A percentile compares a stretch with the other conserved stretches of the same genome.
These are phyloP conservation scores for Stenopsyche tienmushanensis DNA, from an alignment of 1,140 invertebrate species.

Conservation along the genomic window DNA sequence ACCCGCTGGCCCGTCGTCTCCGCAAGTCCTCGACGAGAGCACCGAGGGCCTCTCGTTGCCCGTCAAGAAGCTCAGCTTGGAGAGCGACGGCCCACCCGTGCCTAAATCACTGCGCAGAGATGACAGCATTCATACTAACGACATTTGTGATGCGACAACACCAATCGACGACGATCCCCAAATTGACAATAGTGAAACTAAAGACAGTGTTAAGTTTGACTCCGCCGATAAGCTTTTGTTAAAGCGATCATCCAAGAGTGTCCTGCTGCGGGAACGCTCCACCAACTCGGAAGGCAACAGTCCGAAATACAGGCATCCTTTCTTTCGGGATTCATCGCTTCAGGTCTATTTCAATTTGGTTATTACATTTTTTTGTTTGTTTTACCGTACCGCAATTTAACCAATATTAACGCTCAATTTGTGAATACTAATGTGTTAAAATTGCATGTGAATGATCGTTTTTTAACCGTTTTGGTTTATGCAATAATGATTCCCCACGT, in stretches of 20 bases:
- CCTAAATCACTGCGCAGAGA: conserved; percentile 2
- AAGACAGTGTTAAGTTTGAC: conserved; percentile 38
- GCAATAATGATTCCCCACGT: too few species aligned
- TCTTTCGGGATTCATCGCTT: conserved; percentile 53
- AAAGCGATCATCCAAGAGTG: conserved; percentile 43
- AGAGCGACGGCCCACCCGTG: conserved; percentile 19
- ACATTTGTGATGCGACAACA: neutral
- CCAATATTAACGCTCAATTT: too few species aligned
- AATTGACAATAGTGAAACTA: neutral
- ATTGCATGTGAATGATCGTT: too few species aligned
- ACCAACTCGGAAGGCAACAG: conserved; percentile 53
- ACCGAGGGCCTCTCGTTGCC: conserved; percentile 13
- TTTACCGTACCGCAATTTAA: too few species aligned
- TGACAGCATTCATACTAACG: conserved; percentile 18
- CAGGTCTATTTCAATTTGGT: conserved; percentile 44
- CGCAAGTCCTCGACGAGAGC: conserved; percentile 8
- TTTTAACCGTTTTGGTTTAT: too few species aligned
- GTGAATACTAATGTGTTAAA: too few species aligned
- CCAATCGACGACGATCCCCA: conserved; percentile 6
- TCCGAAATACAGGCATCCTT: conserved; percentile 52
- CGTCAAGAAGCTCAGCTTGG: conserved; percentile 13
- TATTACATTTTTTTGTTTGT: too few species aligned
- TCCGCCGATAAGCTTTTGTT: conserved; percentile 50
- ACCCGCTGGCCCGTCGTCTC: conserved; percentile 7
- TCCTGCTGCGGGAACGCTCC: conserved; percentile 52